Percentiles rank a stretch among this genome's conserved stretches.
These are phyloP conservation scores for Trichopoda pennipes DNA, from an alignment of 2,888 invertebrate genomes.

Conservation along the genomic window DNA sequence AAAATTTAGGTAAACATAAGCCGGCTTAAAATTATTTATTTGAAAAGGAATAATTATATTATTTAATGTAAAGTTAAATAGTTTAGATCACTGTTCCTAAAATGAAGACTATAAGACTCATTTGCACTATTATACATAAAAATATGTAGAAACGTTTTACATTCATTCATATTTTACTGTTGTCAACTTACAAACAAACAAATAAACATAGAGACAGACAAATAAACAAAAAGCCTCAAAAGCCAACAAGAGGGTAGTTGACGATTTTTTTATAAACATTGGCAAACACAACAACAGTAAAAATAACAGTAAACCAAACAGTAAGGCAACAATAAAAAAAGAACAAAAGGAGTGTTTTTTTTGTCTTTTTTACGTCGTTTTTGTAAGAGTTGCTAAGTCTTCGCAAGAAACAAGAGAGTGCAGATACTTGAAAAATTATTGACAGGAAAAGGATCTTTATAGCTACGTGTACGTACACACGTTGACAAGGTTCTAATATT, in stretches of 20 bases:
- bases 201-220: conserved; percentile 7
- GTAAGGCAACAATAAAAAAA: conserved; percentile 48
- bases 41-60: too few relatives aligned
- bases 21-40: too few relatives aligned
- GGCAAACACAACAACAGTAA: conserved; percentile 40
- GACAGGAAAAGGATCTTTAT: conserved; percentile 38
- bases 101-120: conserved; percentile 2
- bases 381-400: conserved; percentile 46
- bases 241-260: conserved; percentile 57
- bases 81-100: conserved; percentile 9
- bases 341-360: conserved; percentile 44
- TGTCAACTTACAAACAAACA: conserved; percentile 23
- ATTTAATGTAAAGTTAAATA: too few relatives aligned
- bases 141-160: neutral
- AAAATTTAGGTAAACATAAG: too few relatives aligned
- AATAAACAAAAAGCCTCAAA: conserved; percentile 48
- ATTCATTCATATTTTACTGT: conserved; percentile 18
- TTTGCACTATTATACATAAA: conserved; percentile 2
- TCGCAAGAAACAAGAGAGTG: conserved; percentile 6
- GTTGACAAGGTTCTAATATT: conserved; percentile 17
- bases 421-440: conserved; percentile 44
- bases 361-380: neutral
- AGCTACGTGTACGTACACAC: conserved; percentile 7
- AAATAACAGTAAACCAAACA: conserved; percentile 31
- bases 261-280: conserved; percentile 52